Percentiles rank a stretch among this genome's conserved stretches.
phyloP scores from a whole-genome alignment of 2,888 invertebrate species.

The Dioctria rufipes region DNA sequence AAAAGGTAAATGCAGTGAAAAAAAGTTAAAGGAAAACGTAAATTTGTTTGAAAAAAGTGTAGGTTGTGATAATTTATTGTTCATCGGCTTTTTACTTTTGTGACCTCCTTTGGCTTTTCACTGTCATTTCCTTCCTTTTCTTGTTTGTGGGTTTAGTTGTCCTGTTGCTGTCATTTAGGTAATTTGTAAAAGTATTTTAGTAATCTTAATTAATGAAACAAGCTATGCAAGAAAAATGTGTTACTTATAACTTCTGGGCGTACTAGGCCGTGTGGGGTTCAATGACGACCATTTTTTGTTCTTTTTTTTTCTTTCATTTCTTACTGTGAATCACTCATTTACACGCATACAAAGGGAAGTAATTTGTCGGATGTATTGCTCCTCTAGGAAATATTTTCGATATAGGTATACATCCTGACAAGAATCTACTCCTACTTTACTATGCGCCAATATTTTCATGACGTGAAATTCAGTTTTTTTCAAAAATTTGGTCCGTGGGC shows the following conservation, averaged over 20 bases:
- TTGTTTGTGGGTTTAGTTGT: neutral
- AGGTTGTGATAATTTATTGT: slow-evolving; percentile 14
- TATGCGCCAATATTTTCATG: neutral
- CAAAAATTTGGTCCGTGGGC: slow-evolving; percentile 30
- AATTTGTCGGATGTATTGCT: slow-evolving; percentile 1
- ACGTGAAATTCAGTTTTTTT: neutral
- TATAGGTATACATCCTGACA: neutral
- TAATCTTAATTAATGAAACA: neutral
- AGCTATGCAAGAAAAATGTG: slow-evolving; percentile 9
- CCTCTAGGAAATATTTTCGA: neutral
- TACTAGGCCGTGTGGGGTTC: slow-evolving; percentile 40
- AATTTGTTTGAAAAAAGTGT: neutral
- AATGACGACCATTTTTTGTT: slow-evolving; percentile 47
- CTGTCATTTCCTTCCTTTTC: slow-evolving; percentile 37
- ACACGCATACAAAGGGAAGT: slow-evolving; percentile 15
- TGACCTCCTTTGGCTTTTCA: slow-evolving; percentile 51
- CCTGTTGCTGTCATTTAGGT: slow-evolving; percentile 37
- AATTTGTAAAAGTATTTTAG: neutral
- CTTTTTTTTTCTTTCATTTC: slow-evolving; percentile 37
- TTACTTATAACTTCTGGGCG: neutral
- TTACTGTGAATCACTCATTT: slow-evolving; percentile 39
- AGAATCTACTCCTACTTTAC: neutral
- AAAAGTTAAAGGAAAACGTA: neutral
- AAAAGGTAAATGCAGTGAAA: slow-evolving; percentile 1
- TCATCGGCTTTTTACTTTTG: slow-evolving; percentile 43